Evolutionary conservation across 64 coral and sea anemone species (phyloP).

Genomic region (Montipora capricornis): DNA sequence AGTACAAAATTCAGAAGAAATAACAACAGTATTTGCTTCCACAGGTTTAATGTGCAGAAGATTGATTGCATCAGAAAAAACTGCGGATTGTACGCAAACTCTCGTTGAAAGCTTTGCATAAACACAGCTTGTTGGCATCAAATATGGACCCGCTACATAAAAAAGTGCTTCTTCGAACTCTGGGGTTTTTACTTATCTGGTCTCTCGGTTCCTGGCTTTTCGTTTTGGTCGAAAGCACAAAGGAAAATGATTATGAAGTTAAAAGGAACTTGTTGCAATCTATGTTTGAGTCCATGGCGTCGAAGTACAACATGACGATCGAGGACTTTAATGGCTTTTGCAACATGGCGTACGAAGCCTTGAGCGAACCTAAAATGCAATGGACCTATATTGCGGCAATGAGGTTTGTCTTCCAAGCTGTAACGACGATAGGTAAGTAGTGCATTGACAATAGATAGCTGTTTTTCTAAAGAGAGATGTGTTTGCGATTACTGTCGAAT

Average conservation of each 20-base stretch:
- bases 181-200: slow-evolving; percentile 3
- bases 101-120: no score
- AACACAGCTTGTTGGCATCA: not conserved
- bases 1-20: no score
- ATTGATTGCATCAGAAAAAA: no score
- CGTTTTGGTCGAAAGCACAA: slow-evolving; percentile 38
- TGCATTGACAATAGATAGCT: no score
- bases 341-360: slow-evolving; percentile 14
- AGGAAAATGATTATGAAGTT: not conserved
- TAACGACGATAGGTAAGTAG: slow-evolving; percentile 70
- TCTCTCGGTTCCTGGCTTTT: slow-evolving; percentile 49
- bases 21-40: no score
- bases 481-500: no score
- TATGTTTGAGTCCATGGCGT: slow-evolving; percentile 57
- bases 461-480: no score
- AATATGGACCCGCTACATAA: slow-evolving; percentile 36
- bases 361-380: slow-evolving; percentile 28
- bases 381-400: slow-evolving; percentile 43
- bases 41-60: no score
- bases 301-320: slow-evolving; percentile 73
- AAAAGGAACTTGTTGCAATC: slow-evolving; percentile 28
- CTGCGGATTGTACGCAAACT: no score
- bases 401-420: slow-evolving; percentile 52
- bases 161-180: slow-evolving; percentile 18
- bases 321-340: slow-evolving; percentile 56